These are phyloP conservation scores for Glaucopsyche alexis DNA, from an alignment of 2,888 invertebrate genomes.

Conservation along the genomic window DNA sequence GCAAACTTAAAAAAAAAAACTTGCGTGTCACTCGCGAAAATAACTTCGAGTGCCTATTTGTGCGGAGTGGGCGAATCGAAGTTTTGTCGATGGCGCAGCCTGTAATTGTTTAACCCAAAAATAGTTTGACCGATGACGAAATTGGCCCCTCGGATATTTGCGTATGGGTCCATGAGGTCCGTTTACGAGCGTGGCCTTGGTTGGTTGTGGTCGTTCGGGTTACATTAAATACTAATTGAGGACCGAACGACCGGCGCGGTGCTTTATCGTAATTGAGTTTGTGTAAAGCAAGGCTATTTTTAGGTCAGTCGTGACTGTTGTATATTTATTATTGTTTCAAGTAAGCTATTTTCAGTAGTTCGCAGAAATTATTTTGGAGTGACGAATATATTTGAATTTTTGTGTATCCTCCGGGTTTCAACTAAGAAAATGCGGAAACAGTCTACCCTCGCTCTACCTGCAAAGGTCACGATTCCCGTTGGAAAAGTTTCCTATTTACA, in stretches of 20 bases:
- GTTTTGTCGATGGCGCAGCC: neutral
- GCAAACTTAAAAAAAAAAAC: neutral
- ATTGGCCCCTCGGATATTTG: neutral
- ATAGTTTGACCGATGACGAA: too few relatives aligned
- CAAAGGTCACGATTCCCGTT: too few relatives aligned
- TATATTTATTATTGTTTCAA: slow-evolving; percentile 37
- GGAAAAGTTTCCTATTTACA: too few relatives aligned
- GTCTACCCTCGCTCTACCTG: too few relatives aligned
- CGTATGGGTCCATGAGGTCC: neutral
- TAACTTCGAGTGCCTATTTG: neutral
- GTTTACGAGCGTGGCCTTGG: neutral
- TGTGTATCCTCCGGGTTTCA: neutral
- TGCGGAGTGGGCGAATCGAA: neutral
- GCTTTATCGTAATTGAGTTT: slow-evolving; percentile 22
- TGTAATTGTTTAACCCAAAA: neutral
- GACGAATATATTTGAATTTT: neutral
- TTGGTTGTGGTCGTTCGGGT: neutral
- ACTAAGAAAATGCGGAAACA: too few relatives aligned
- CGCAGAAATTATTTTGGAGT: slow-evolving; percentile 12
- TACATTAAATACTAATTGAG: neutral
- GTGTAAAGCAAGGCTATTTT: slow-evolving; percentile 34
- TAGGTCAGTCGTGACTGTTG: slow-evolving; percentile 40
- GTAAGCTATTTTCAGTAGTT: slow-evolving; percentile 32
- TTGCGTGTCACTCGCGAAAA: neutral
- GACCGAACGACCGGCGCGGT: neutral